Base-by-base conservation (phyloP, 2,888 invertebrate species). In the Dexiosoma caninum region DNA sequence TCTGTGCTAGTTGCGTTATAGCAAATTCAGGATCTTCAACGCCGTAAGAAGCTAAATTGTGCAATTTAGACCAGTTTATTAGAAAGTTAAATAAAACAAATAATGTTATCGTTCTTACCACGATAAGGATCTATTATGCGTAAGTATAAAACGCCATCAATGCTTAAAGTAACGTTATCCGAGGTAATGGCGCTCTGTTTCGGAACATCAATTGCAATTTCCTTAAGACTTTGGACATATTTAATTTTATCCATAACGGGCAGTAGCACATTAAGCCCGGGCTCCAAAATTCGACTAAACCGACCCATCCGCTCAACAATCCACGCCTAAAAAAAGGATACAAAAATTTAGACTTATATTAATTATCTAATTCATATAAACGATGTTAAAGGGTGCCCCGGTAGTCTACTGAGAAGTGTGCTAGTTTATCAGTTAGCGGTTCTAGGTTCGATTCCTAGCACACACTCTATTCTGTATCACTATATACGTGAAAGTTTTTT, bases 21-120 rank as follows among this genome's bases (percentile, higher is more conserved):
- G 99, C 99, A 92, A 98, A 99, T 91, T 99, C 99, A 0, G 99
- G 98, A 91, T 99, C 99, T 91, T 99, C 98, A 9, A 99, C 99
- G 21, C 99, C 99, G 91, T 99, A 99, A 83, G 98, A 98, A 59
- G 95, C 94, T 93, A 82, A 42, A 89, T 69, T 44, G 19, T 37
- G 2, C 6, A 55, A 37, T 21, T 37, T 57, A 12, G 12, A 3
- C 4, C 4, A 32, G 14, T 23, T 23, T 14, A 7, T 2, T 10
- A 8, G 23, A 23, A 42, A n/a, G 0, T 14, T 51, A 30, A n/a
- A 1, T 0, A n/a, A n/a, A n/a, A n/a, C n/a, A n/a, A n/a, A n/a
- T n/a, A n/a, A n/a, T n/a, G n/a, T n/a, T n/a, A n/a, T n/a, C n/a
- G 9, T 12, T 32, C 77, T 67, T 83, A 89, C 96, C 95, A 90